Percentiles rank a stretch among this genome's conserved stretches.
Evolutionary conservation across 2,888 invertebrate genomes (phyloP).

Genomic region (Smittia aterrima): DNA sequence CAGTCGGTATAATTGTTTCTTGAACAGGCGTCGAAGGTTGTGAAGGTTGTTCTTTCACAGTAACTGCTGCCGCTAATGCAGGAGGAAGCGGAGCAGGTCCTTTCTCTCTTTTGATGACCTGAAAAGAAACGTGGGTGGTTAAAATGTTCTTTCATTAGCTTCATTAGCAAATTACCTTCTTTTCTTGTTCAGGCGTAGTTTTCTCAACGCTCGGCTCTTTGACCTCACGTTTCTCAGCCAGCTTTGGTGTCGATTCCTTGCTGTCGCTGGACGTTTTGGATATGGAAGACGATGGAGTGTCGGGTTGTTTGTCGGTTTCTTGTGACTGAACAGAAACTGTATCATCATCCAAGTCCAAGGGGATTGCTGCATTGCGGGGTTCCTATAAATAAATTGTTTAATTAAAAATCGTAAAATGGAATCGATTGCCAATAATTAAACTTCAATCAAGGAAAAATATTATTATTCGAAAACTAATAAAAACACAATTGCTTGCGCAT

Average conservation of each 20-base stretch:
- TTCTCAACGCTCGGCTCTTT: conserved; percentile 47
- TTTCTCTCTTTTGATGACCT: conserved; percentile 77
- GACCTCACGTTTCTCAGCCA: background rate
- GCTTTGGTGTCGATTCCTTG: conserved; percentile 50
- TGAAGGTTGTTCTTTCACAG: background rate
- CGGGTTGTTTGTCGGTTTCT: conserved; percentile 72
- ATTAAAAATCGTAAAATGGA: background rate
- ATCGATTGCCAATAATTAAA: background rate
- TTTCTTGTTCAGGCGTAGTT: conserved; percentile 48
- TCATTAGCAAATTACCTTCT: conserved; percentile 48
- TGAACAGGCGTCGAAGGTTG: conserved; percentile 20
- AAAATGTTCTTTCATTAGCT: conserved; percentile 5
- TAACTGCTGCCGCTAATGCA: conserved; percentile 28
- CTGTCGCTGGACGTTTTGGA: conserved; percentile 50
- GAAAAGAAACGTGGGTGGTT: conserved; percentile 43
- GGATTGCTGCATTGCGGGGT: conserved; percentile 85
- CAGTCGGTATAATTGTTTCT: conserved; percentile 43
- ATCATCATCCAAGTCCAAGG: conserved; percentile 90
- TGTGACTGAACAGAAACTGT: conserved; percentile 78
- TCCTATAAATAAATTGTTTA: conserved; percentile 62
- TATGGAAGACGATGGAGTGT: conserved; percentile 54
- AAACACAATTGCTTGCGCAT: background rate
- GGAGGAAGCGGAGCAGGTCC: conserved; percentile 75
- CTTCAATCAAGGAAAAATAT: too few species aligned
- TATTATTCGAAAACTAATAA: too few species aligned